Evolutionary conservation across 2,113 vertebrate genomes (phyloP).

Genomic region (Lasiurus borealis): DNA sequence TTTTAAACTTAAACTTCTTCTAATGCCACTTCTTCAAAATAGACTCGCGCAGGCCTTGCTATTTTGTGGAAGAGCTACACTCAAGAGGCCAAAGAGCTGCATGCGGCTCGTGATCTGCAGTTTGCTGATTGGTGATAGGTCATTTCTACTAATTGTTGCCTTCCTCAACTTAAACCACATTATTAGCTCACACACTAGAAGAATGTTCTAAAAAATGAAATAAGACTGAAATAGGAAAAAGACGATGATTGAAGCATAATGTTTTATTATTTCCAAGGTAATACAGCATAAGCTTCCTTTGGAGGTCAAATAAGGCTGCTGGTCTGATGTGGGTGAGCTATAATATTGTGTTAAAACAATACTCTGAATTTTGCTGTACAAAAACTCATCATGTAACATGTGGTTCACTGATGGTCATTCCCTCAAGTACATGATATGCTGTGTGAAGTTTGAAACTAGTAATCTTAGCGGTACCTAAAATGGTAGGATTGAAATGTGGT

Average conservation of each 20-base stretch:
- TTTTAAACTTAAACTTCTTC: too few relatives aligned
- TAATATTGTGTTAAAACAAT: conserved; percentile 30
- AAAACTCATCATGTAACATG: conserved; percentile 17
- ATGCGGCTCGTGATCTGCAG: too few relatives aligned
- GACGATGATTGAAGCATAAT: background rate
- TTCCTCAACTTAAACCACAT: conserved; percentile 20
- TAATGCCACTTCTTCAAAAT: too few relatives aligned
- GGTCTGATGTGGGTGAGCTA: conserved; percentile 1
- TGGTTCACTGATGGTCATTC: conserved; percentile 57
- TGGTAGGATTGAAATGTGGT: conserved; percentile 74
- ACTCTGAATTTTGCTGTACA: conserved; percentile 15
- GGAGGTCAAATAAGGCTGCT: background rate
- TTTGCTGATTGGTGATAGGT: background rate
- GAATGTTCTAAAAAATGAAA: conserved; percentile 29
- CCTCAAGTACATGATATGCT: conserved; percentile 67
- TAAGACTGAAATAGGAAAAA: conserved; percentile 40
- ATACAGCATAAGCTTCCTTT: background rate
- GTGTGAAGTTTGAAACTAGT: conserved; percentile 68
- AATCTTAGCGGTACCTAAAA: conserved; percentile 64
- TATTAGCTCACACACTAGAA: conserved; percentile 40
- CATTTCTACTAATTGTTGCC: conserved; percentile 16
- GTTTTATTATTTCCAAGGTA: conserved; percentile 40
- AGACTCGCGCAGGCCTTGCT: too few relatives aligned
- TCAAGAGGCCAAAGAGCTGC: too few relatives aligned
- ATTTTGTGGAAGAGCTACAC: too few relatives aligned